These are phyloP conservation scores for Rhizoglyphus robini DNA, from an alignment of 1,140 invertebrate species.

Conservation along the genomic window DNA sequence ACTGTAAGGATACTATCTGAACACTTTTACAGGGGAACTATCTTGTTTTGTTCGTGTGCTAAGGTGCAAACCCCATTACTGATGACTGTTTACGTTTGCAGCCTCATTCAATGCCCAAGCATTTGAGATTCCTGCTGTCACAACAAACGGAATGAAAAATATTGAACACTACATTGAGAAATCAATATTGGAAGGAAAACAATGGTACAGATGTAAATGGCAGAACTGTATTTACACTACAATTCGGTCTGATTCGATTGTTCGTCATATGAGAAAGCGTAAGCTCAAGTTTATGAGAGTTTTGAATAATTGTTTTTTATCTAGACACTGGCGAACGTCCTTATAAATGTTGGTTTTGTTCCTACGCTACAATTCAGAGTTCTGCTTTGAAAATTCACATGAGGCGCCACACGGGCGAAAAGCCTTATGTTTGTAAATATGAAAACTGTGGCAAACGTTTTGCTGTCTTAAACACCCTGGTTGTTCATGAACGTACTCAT, in stretches of 20 bases:
- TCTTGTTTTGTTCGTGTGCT: no score
- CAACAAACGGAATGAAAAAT: conserved; percentile 14
- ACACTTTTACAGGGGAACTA: no score
- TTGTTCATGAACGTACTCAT: conserved; percentile 72
- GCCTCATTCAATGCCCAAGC: background rate
- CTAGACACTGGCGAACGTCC: conserved; percentile 1
- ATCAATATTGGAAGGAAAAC: conserved; percentile 7
- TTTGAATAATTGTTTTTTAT: no score
- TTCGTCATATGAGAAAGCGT: conserved; percentile 11
- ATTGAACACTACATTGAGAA: conserved; percentile 19
- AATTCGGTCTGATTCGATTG: conserved; percentile 14
- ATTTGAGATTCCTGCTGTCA: background rate
- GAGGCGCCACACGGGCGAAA: conserved; percentile 66
- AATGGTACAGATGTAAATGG: conserved; percentile 16
- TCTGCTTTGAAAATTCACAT: conserved; percentile 72
- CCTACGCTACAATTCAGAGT: conserved; percentile 16
- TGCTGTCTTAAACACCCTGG: conserved; percentile 37
- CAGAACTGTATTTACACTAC: background rate
- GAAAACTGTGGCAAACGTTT: conserved; percentile 74
- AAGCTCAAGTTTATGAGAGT: no score
- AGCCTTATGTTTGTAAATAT: conserved; percentile 48
- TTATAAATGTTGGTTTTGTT: conserved; percentile 14
- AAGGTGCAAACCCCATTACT: no score
- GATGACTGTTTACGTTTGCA: no score
- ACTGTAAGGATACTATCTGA: background rate